Evolutionary conservation across 35 echinoderm and acorn worm genomes (phyloP), one percentile per base, ranked within the genome.

Genomic region (Patiria miniata): DNA sequence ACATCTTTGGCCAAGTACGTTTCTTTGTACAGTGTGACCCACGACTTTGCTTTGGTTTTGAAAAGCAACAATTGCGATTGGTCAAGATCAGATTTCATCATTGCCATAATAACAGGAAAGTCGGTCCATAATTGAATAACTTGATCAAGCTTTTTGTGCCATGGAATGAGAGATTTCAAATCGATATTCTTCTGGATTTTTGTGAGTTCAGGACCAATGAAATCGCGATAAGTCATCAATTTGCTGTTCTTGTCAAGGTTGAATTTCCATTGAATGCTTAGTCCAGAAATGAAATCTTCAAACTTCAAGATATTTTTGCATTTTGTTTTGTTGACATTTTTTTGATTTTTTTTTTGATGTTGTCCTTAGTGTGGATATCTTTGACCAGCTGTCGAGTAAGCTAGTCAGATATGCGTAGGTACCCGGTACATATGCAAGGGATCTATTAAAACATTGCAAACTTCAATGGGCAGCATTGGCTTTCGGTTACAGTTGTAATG

Each of bases 181-280:
- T 83, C n/a, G 33, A 83, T 58, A 3, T 57, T 30, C 57, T 83
- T 2, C 12, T 83, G 50, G 29, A 83, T 83, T 59, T 83, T 61
- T 12, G 0, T 39, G 52, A 56, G 81, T 58, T 83, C 52, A 6
- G 81, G 81, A 21, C 81, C 51, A 2, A 56, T 57, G 36, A 83
- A 56, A 57, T 59, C 81, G 15, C 81, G 7, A 36, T 30, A 57
- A 30, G 29, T 51, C 51, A 83, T 58, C 52, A 68, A 68, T 22
- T 68, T 68, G 18, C 60, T 68, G 30, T 6, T 68, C n/a, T 68
- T 68, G 60, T 68, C 60, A 7, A n/a, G 15, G 7, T 68, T 8
- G 5, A 68, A 68, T 22, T 68, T 68, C 60, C n/a, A 68, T 7
- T 68, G n/a, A 68, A 21, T 68, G 8, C 60, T n/a, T 68, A 68